These are phyloP conservation scores for Cydia strobilella DNA, from an alignment of 1,140 invertebrate genomes.

Conservation along the genomic window DNA sequence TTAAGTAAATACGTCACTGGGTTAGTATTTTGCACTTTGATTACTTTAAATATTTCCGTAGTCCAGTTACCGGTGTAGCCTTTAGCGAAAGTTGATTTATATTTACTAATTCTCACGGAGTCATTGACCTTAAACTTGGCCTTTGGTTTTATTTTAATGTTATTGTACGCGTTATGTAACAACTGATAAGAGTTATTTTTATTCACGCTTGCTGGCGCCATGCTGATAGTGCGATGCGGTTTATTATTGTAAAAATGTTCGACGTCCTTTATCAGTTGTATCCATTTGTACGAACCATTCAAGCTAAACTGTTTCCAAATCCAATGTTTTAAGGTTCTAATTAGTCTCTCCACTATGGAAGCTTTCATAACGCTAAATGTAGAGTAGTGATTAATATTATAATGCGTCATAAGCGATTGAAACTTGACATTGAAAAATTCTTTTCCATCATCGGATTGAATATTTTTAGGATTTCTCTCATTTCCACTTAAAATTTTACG, in stretches of 20 bases:
- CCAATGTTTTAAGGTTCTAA: slow-evolving; percentile 72
- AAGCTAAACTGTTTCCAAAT: slow-evolving; percentile 73
- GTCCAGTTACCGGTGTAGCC: not conserved
- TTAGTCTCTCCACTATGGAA: slow-evolving; percentile 73
- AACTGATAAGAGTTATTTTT: not conserved
- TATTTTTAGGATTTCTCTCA: too few species aligned
- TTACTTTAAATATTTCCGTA: not conserved
- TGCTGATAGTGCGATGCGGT: not conserved
- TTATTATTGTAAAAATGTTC: not conserved
- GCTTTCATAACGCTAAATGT: slow-evolving; percentile 73
- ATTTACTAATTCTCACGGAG: not conserved
- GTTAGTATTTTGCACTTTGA: not conserved
- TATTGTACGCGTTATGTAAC: not conserved
- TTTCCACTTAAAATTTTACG: too few species aligned
- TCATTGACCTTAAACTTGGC: not conserved
- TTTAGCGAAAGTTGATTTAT: not conserved
- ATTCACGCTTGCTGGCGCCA: not conserved
- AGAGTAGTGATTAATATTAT: slow-evolving; percentile 70
- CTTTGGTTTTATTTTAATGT: not conserved
- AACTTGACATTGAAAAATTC: too few species aligned
- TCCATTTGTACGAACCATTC: slow-evolving; percentile 64
- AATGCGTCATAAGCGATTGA: slow-evolving; percentile 47
- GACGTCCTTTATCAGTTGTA: too few species aligned
- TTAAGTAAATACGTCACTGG: not conserved
- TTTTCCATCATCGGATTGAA: too few species aligned